Percentiles rank a stretch among this genome's conserved stretches.
Evolutionary conservation across 2,797 vertebrate genomes (phyloP).

Genomic region (Argya squamiceps): DNA sequence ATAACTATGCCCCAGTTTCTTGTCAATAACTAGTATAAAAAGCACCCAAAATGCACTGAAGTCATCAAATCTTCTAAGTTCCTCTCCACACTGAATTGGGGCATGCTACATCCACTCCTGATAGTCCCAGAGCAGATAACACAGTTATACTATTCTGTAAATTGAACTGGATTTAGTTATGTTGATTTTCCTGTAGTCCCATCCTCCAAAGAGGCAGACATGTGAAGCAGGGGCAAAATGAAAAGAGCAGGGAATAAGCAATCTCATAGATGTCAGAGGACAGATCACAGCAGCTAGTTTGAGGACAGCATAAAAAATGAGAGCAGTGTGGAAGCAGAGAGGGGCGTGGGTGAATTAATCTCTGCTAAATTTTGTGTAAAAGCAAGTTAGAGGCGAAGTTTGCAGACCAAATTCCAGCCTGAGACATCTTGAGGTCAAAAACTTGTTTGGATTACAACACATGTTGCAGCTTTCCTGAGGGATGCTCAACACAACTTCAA

Average conservation of each 20-base stretch:
- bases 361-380: neutral
- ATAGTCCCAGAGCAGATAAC: neutral
- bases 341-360: fast-evolving
- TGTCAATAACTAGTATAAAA: neutral
- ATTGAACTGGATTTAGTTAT: neutral
- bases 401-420: neutral
- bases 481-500: neutral
- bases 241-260: neutral
- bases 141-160: neutral
- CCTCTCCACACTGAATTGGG: neutral
- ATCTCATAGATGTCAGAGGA: neutral
- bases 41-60: neutral
- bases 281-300: neutral
- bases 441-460: neutral
- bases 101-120: neutral
- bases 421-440: neutral
- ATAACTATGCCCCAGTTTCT: neutral
- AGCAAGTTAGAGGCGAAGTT: neutral
- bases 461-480: neutral
- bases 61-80: neutral
- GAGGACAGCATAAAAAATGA: neutral
- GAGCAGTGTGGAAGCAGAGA: neutral
- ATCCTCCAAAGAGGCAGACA: neutral
- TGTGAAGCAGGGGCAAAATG: neutral
- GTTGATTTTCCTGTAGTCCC: neutral